A percentile compares a stretch with the other conserved stretches of the same genome.
These are phyloP conservation scores for Drosophila nikananu DNA, from an alignment of 1,140 invertebrate species.

Conservation along the genomic window DNA sequence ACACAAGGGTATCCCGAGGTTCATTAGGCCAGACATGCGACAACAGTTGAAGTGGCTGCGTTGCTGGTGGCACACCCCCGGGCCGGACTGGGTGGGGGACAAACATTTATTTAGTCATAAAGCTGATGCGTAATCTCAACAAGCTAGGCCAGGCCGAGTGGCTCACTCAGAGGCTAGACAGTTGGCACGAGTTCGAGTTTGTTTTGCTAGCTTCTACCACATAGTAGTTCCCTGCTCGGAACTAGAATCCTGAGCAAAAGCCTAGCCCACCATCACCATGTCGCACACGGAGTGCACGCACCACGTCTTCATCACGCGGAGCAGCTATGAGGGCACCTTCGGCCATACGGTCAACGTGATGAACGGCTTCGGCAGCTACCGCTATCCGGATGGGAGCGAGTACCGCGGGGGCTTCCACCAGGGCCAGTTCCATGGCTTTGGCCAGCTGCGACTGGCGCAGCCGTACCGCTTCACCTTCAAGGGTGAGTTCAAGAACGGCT, in stretches of 20 bases:
- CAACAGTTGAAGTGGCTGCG: slow-evolving; percentile 14
- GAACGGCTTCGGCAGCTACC: slow-evolving; percentile 72
- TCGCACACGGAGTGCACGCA: slow-evolving; percentile 5
- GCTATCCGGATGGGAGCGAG: slow-evolving; percentile 74
- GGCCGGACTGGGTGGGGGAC: slow-evolving; percentile 8
- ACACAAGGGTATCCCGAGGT: slow-evolving; percentile 31
- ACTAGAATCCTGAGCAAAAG: not conserved
- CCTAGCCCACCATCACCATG: not conserved
- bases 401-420: slow-evolving; percentile 62
- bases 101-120: slow-evolving; percentile 74
- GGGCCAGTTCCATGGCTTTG: slow-evolving; percentile 70
- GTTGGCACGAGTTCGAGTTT: slow-evolving; percentile 21
- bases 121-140: slow-evolving; percentile 72
- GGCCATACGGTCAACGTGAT: slow-evolving; percentile 57
- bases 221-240: not conserved
- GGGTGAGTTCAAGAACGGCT: slow-evolving; percentile 56
- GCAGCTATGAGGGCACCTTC: slow-evolving; percentile 68
- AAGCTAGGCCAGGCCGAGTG: slow-evolving; percentile 46
- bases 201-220: slow-evolving; percentile 13
- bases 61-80: slow-evolving; percentile 28
- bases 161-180: slow-evolving; percentile 38
- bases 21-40: slow-evolving; percentile 59
- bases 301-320: slow-evolving; percentile 56
- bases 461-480: slow-evolving; percentile 71
- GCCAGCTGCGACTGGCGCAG: slow-evolving; percentile 56